Evolutionary conservation across 1,140 invertebrate genomes (phyloP).

Genomic region (Aphidius gifuensis): DNA sequence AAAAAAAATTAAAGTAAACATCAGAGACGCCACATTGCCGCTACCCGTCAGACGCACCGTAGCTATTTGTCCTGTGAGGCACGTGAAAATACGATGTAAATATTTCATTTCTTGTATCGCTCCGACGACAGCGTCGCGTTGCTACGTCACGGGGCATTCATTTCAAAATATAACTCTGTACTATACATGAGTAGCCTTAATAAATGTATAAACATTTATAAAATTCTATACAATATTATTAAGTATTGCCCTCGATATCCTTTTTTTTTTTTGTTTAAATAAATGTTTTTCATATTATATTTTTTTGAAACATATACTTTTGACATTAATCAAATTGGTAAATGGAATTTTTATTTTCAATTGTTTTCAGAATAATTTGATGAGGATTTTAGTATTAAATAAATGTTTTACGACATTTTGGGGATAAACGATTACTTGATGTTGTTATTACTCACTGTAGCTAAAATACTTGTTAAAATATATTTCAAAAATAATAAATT

Average conservation of each 20-base stretch:
- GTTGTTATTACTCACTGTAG: too few species aligned
- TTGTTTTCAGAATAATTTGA: background rate
- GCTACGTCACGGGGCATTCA: slow-evolving; percentile 50
- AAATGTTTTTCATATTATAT: background rate
- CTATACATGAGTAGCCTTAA: slow-evolving; percentile 47
- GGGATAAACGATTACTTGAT: too few species aligned
- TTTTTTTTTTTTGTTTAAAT: slow-evolving; percentile 5
- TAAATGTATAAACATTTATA: slow-evolving; percentile 54
- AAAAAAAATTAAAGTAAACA: slow-evolving; percentile 2
- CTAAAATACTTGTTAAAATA: too few species aligned
- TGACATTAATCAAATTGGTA: background rate
- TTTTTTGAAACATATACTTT: background rate
- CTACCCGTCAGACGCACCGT: slow-evolving; percentile 50
- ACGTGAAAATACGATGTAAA: slow-evolving; percentile 54
- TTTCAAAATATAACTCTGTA: slow-evolving; percentile 44
- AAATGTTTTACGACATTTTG: too few species aligned
- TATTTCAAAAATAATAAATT: too few species aligned
- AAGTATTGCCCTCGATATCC: slow-evolving; percentile 1
- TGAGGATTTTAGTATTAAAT: background rate
- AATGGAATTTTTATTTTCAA: background rate
- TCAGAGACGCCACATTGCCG: slow-evolving; percentile 30
- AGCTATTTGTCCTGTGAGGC: slow-evolving; percentile 47
- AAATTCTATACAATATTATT: slow-evolving; percentile 26
- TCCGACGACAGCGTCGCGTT: slow-evolving; percentile 54
- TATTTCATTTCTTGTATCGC: slow-evolving; percentile 55